A percentile compares a stretch with the other conserved stretches of the same genome.
Evolutionary conservation across 2,797 vertebrate genomes (phyloP).

Genomic region (Pristis pectinata): DNA sequence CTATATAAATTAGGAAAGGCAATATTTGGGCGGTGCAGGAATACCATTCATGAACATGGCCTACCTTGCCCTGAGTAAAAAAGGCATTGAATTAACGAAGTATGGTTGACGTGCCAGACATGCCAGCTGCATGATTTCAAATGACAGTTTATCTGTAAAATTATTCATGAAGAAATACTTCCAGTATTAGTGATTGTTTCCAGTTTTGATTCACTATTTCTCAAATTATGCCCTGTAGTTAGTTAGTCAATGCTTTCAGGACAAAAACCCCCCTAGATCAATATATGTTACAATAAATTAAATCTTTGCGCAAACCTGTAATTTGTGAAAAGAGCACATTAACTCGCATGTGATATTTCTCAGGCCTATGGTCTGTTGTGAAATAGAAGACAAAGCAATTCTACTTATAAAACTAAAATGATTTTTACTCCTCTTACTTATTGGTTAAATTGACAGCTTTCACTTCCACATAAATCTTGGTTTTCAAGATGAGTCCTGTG

Average conservation of each 20-base stretch:
- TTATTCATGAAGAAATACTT: not conserved
- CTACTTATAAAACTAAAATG: not conserved
- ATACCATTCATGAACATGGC: not conserved
- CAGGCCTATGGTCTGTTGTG: not conserved
- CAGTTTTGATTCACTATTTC: not conserved
- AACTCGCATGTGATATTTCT: not conserved
- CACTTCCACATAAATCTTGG: slow-evolving; percentile 59
- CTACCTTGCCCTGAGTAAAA: not conserved
- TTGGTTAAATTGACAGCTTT: slow-evolving; percentile 62
- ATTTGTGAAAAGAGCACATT: not conserved
- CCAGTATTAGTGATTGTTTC: not conserved
- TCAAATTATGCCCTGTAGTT: not conserved
- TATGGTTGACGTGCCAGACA: not conserved
- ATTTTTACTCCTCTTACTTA: slow-evolving; percentile 51
- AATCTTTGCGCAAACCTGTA: not conserved
- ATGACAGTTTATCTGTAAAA: not conserved
- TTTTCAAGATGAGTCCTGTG: slow-evolving; percentile 57
- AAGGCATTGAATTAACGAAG: not conserved
- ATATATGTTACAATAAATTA: not conserved
- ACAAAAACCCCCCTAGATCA: not conserved
- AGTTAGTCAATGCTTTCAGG: not conserved
- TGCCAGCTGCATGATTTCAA: not conserved
- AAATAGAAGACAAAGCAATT: not conserved
- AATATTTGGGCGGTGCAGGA: not conserved
- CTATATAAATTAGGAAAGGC: not conserved